Evolutionary conservation across 2,797 vertebrate species (phyloP).

Genomic region (Pseudocheirus occidentalis): DNA sequence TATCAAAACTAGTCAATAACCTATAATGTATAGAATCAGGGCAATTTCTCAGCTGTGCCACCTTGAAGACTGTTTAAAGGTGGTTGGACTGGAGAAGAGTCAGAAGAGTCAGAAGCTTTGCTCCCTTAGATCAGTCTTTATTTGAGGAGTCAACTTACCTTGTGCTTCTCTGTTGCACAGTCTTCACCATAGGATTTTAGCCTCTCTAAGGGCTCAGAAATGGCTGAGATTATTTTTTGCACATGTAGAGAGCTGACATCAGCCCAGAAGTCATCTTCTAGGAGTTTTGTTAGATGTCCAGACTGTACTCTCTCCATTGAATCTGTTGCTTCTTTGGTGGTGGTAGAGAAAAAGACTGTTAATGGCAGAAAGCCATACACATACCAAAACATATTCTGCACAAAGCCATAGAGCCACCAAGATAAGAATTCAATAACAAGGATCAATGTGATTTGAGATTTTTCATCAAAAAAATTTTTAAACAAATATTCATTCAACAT

Average conservation of each 20-base stretch:
- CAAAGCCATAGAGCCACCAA: slow-evolving; percentile 26
- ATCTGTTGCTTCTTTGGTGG: slow-evolving; percentile 72
- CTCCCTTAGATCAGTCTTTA: background rate
- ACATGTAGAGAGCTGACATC: slow-evolving; percentile 89
- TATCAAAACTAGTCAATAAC: background rate
- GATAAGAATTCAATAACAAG: background rate
- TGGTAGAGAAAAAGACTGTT: slow-evolving; percentile 45
- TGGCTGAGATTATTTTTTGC: slow-evolving; percentile 83
- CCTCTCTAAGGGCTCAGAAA: slow-evolving; percentile 88
- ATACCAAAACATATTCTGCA: slow-evolving; percentile 18
- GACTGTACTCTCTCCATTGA: slow-evolving; percentile 83
- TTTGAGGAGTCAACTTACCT: slow-evolving; percentile 82
- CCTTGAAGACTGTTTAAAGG: background rate
- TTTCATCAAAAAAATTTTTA: background rate
- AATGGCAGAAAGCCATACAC: slow-evolving; percentile 18
- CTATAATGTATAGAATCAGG: background rate
- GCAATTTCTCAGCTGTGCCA: background rate
- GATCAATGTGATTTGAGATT: background rate
- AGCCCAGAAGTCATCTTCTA: slow-evolving; percentile 90
- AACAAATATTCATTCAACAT: background rate
- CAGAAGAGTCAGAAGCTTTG: background rate
- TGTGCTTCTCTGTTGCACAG: slow-evolving; percentile 85
- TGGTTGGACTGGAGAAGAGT: background rate
- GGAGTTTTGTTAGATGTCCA: slow-evolving; percentile 90
- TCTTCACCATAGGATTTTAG: slow-evolving; percentile 89